phyloP scores from a whole-genome alignment of 2,888 invertebrate genomes.

The Cheilosia scutellata region DNA sequence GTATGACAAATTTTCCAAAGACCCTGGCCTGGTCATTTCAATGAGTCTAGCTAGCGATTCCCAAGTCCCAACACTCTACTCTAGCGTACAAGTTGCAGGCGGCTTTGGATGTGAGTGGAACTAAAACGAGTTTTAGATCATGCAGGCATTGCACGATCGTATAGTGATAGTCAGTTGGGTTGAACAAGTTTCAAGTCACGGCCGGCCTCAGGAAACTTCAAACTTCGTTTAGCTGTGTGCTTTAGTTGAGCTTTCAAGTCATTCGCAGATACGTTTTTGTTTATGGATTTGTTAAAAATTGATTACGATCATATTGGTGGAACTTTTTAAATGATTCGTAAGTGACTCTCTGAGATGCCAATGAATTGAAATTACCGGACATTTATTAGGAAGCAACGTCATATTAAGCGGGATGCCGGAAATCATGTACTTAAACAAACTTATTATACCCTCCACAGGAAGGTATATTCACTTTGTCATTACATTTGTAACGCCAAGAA shows the following conservation, averaged over 20 bases:
- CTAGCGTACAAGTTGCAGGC: too few relatives aligned
- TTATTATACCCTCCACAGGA: too few relatives aligned
- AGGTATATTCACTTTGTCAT: too few relatives aligned
- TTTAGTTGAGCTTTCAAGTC: neutral
- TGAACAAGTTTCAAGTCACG: neutral
- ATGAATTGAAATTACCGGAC: too few relatives aligned
- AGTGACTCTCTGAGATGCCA: too few relatives aligned
- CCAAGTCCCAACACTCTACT: neutral
- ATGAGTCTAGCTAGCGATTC: constrained; percentile 27
- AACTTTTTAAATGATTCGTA: neutral
- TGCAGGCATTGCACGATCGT: constrained; percentile 7
- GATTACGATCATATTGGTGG: neutral
- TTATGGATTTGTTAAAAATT: neutral
- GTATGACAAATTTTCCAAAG: constrained; percentile 47
- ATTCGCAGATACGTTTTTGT: neutral
- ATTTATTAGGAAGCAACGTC: too few relatives aligned
- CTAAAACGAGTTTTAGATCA: constrained; percentile 40
- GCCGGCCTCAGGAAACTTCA: neutral
- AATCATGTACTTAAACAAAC: too few relatives aligned
- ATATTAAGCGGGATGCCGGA: too few relatives aligned
- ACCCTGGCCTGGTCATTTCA: constrained; percentile 47
- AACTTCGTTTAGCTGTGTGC: neutral
- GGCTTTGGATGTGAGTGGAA: neutral
- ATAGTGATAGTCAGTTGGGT: neutral
- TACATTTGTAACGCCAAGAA: too few relatives aligned